phyloP scores from a whole-genome alignment of 1,140 invertebrate genomes.

The Andrena cerasifolii region DNA sequence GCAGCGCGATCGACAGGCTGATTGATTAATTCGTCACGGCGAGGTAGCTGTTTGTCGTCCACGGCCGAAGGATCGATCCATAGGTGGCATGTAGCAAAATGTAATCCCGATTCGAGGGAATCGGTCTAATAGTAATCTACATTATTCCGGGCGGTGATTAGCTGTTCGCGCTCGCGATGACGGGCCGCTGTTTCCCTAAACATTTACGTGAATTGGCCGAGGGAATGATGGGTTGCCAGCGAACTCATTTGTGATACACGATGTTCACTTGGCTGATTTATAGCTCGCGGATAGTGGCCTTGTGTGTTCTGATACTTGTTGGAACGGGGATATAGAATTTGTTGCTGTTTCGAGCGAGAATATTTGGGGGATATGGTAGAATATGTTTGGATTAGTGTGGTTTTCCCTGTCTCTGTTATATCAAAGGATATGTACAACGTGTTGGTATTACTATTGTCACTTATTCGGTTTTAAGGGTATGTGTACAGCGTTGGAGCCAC shows the following conservation, averaged over 20 bases:
- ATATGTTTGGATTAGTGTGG: too few relatives aligned
- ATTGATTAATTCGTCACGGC: conserved; percentile 15
- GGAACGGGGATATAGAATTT: too few relatives aligned
- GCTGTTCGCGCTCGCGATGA: conserved; percentile 10
- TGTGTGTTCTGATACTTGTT: conserved; percentile 1
- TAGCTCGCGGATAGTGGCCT: background rate
- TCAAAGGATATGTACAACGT: too few relatives aligned
- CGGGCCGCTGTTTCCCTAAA: background rate
- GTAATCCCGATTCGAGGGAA: background rate
- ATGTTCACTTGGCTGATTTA: background rate
- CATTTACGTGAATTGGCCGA: conserved; percentile 2
- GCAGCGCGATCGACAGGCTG: background rate
- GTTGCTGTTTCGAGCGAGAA: too few relatives aligned
- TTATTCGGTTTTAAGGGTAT: too few relatives aligned
- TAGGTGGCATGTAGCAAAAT: background rate
- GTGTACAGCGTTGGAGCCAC: too few relatives aligned
- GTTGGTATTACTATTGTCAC: too few relatives aligned
- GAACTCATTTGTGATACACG: background rate
- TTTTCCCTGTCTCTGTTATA: too few relatives aligned
- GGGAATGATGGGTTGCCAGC: background rate
- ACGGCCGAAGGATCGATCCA: background rate
- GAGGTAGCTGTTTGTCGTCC: background rate
- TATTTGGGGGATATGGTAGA: too few relatives aligned
- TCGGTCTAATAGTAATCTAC: conserved; percentile 21
- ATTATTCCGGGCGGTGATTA: conserved; percentile 30